These are phyloP conservation scores for Copidosoma aretas DNA, from an alignment of 2,888 invertebrate genomes.

Conservation along the genomic window DNA sequence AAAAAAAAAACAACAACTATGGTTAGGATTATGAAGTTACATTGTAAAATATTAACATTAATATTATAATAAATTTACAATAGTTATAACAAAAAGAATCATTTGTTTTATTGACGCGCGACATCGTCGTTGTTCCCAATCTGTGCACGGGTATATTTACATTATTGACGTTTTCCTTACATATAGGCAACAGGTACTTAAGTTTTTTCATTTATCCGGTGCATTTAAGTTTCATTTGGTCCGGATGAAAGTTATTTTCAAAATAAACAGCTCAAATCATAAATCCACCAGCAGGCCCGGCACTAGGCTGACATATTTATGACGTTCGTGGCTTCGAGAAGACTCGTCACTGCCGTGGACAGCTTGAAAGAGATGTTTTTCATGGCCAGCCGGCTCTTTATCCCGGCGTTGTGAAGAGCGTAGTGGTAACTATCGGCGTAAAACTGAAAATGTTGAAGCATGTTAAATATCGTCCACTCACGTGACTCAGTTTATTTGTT, in stretches of 20 bases:
- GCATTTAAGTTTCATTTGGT: slow-evolving; percentile 2
- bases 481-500: too few species aligned
- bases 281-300: not conserved
- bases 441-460: slow-evolving; percentile 67
- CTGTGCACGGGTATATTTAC: not conserved
- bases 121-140: not conserved
- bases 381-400: slow-evolving; percentile 67
- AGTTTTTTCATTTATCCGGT: too few species aligned
- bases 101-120: slow-evolving; percentile 5
- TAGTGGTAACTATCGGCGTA: slow-evolving; percentile 78
- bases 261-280: not conserved
- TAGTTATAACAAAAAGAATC: slow-evolving; percentile 41
- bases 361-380: slow-evolving; percentile 67
- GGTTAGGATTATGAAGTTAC: slow-evolving; percentile 42
- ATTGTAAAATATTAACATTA: slow-evolving; percentile 43
- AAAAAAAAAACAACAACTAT: slow-evolving; percentile 22
- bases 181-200: too few species aligned
- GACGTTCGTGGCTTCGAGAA: slow-evolving; percentile 70
- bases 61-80: slow-evolving; percentile 44
- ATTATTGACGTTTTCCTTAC: too few species aligned
- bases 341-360: slow-evolving; percentile 68
- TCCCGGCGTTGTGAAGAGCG: slow-evolving; percentile 70
- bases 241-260: not conserved
- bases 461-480: too few species aligned
- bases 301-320: slow-evolving; percentile 70